A percentile compares a stretch with the other conserved stretches of the same genome.
These are phyloP conservation scores for Mylabris phalerata DNA, from an alignment of 1,140 invertebrate genomes.

Conservation along the genomic window DNA sequence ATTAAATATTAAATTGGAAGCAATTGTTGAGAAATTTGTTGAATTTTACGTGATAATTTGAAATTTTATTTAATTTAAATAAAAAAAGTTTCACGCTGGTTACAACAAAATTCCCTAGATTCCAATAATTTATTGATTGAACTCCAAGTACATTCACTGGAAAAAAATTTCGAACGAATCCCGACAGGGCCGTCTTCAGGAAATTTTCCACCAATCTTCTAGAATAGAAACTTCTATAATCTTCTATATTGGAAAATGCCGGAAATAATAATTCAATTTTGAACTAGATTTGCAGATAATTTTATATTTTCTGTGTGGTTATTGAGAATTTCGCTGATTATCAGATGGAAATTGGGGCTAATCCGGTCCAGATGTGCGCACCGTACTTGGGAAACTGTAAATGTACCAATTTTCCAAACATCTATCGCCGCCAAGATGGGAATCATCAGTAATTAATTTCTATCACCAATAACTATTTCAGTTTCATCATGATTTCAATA, in stretches of 20 bases:
- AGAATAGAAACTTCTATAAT: too few species aligned
- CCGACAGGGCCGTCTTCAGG: background rate
- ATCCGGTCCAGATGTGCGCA: slow-evolving; percentile 7
- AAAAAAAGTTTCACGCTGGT: background rate
- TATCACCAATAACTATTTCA: background rate
- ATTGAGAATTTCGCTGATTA: too few species aligned
- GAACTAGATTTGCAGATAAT: too few species aligned
- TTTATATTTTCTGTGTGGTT: too few species aligned
- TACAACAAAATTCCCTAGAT: background rate
- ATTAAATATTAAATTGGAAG: too few species aligned
- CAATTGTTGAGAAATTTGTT: too few species aligned
- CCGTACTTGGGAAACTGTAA: slow-evolving; percentile 23
- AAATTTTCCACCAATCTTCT: too few species aligned
- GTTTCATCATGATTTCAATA: slow-evolving; percentile 4
- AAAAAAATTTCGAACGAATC: slow-evolving; percentile 1
- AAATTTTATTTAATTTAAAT: too few species aligned
- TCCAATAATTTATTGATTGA: slow-evolving; percentile 14
- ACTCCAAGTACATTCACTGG: slow-evolving; percentile 7
- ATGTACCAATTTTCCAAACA: slow-evolving; percentile 28
- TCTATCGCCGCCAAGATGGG: slow-evolving; percentile 32
- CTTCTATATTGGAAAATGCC: too few species aligned
- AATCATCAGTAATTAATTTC: slow-evolving; percentile 21
- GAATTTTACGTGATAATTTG: too few species aligned
- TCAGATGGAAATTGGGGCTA: background rate
- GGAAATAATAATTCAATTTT: too few species aligned